Percentiles rank a stretch among this genome's conserved stretches.
Conservation (phyloP, 2,888 invertebrate species). For the Mythimna pallens region DNA sequence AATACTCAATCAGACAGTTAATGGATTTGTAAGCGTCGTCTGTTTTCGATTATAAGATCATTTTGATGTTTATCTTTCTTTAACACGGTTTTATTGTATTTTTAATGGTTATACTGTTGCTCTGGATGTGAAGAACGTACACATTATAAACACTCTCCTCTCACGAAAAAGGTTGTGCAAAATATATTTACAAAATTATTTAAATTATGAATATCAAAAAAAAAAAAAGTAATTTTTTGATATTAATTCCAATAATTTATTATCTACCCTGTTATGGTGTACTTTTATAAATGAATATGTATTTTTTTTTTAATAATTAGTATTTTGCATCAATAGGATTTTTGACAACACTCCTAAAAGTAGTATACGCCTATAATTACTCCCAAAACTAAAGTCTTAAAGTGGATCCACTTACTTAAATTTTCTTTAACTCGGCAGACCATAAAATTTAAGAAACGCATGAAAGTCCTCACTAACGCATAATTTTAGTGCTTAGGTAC, state of each 20-base stretch:
- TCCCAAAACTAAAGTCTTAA: not conserved
- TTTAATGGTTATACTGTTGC: not conserved
- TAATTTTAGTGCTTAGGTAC: conserved; percentile 10
- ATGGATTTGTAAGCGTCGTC: conserved; percentile 31
- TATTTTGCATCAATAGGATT: too few relatives aligned
- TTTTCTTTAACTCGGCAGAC: not conserved
- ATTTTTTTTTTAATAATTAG: too few relatives aligned
- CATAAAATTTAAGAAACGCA: not conserved
- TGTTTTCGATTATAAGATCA: conserved; percentile 26
- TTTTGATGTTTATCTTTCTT: conserved; percentile 39
- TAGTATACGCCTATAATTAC: not conserved
- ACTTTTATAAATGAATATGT: too few relatives aligned
- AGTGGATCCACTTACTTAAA: not conserved
- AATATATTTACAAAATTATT: too few relatives aligned
- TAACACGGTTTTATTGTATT: conserved; percentile 4
- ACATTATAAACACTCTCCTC: too few relatives aligned
- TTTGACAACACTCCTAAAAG: not conserved
- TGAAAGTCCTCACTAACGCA: not conserved
- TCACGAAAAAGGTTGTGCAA: too few relatives aligned
- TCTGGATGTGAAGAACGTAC: not conserved
- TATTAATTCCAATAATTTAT: too few relatives aligned
- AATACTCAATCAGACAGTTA: conserved; percentile 39
- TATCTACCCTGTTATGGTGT: too few relatives aligned
- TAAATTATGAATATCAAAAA: too few relatives aligned
- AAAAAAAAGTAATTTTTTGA: too few relatives aligned